Evolutionary conservation across 2,113 vertebrate species (phyloP), one percentile per base, ranked within the genome.

Genomic region (Cryptomyrus ogoouensis): DNA sequence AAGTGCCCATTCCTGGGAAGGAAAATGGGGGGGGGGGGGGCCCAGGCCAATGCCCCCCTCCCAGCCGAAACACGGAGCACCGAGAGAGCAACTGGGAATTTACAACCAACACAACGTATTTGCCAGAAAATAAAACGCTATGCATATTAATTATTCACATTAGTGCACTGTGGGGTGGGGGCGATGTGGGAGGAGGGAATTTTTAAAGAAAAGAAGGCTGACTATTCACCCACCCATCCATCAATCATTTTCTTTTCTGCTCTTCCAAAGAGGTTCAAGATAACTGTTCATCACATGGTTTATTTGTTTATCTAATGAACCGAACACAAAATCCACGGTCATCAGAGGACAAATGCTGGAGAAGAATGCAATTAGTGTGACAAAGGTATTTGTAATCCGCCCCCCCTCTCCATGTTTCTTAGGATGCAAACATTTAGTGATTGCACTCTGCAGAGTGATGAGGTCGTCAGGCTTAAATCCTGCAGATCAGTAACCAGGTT

Each of bases 381-480:
- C 19, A n/a, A 3, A 80, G 74, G 74, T 42, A 42, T 80, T 42
- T 80, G 35, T 19, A 42, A 80, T 42, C 31, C 13, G 1, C 12
- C 27, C 83, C 6, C 46, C 46, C 46, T 8, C 4, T 10, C 27
- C 62, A 12, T 31, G 19, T 21, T 47, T 44, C 17, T n/a, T 42
- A 46, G 44, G 44, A n/a, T 24, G 44, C 83, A 1, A 46, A 47
- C 21, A 85, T 52, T 27, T 35, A 31, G 10, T 52, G 46, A 31
- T 52, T 31, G 49, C 47, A 17, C 9, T 53, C 44, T 8, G 24
- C 85, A 87, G 3, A 15, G 21, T 24, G 47, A 52, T 87, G 85
- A 87, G 10, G 46, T 86, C 66, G 77, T 66, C 49, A 52, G 83
- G 74, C 49, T 17, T 62, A 93, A 94, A 94, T 94, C 93, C 92